Evolutionary conservation across 2,113 vertebrate genomes (phyloP).

Genomic region (Thalassarche chlororhynchos): DNA sequence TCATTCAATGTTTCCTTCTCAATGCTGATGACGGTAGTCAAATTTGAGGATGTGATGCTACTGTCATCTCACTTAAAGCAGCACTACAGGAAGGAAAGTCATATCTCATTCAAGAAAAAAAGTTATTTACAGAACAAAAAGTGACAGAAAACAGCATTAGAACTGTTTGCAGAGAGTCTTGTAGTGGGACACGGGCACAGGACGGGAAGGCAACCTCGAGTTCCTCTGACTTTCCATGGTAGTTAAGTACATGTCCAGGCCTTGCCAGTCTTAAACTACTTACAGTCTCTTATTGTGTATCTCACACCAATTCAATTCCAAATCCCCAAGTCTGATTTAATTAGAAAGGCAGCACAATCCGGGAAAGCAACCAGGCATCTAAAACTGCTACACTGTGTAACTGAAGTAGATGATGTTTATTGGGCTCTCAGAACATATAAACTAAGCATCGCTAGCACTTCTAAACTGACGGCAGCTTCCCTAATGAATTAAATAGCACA

Average conservation of each 20-base stretch:
- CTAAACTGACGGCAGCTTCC: not conserved
- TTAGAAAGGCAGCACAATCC: slow-evolving; percentile 12
- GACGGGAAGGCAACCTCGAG: not conserved
- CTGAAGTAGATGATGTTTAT: not conserved
- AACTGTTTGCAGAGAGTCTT: not conserved
- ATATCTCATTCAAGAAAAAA: not conserved
- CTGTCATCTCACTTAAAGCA: not conserved
- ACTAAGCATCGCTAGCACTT: not conserved
- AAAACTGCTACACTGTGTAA: not conserved
- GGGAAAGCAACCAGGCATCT: not conserved
- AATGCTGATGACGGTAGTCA: not conserved
- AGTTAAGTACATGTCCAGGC: not conserved
- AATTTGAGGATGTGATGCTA: not conserved
- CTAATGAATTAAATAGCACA: not conserved
- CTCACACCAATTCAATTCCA: not conserved
- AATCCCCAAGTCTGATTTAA: slow-evolving; percentile 19
- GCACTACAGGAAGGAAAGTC: not conserved
- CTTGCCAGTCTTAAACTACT: not conserved
- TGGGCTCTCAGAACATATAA: not conserved
- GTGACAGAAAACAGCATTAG: not conserved
- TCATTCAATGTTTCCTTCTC: not conserved
- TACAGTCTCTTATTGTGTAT: not conserved
- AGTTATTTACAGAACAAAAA: not conserved
- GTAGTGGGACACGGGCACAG: not conserved
- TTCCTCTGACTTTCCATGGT: not conserved